Conservation (phyloP, 1,140 invertebrate genomes). For the Cheumatopsyche charites region DNA sequence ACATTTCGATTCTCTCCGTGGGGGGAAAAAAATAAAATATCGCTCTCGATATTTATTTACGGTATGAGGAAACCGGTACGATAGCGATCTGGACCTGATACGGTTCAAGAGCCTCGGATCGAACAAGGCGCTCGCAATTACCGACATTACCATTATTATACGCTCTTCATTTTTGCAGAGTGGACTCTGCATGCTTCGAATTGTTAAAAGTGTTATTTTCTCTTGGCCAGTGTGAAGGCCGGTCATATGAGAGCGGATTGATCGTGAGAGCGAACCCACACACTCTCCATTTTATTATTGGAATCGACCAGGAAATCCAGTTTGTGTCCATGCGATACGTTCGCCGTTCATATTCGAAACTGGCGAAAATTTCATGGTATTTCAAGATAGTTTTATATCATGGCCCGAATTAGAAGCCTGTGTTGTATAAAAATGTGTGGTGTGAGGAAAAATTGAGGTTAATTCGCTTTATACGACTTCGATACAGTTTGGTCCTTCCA, state of each 20-base stretch:
- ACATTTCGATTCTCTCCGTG: no score
- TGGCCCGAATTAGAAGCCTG: neutral
- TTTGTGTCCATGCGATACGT: neutral
- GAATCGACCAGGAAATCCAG: slow-evolving; percentile 13
- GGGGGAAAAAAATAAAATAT: no score
- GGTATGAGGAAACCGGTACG: slow-evolving; percentile 7
- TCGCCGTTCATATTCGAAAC: neutral
- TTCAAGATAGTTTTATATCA: no score
- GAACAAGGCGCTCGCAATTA: slow-evolving; percentile 4
- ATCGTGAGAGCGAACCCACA: slow-evolving; percentile 15
- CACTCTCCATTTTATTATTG: slow-evolving; percentile 17
- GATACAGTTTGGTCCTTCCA: neutral
- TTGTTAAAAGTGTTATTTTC: slow-evolving; percentile 22
- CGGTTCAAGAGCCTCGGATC: slow-evolving; percentile 2
- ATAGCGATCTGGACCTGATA: neutral
- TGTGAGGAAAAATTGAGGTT: slow-evolving; percentile 6
- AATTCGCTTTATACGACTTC: neutral
- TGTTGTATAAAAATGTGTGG: neutral
- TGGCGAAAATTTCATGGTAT: no score
- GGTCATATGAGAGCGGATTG: slow-evolving; percentile 10
- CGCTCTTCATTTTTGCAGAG: neutral
- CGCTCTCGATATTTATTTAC: neutral
- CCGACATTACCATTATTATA: slow-evolving; percentile 17
- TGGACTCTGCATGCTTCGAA: slow-evolving; percentile 18
- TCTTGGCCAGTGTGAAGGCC: slow-evolving; percentile 20